phyloP scores from a whole-genome alignment of 2,888 invertebrate genomes.

The Tetramorium bicarinatum region DNA sequence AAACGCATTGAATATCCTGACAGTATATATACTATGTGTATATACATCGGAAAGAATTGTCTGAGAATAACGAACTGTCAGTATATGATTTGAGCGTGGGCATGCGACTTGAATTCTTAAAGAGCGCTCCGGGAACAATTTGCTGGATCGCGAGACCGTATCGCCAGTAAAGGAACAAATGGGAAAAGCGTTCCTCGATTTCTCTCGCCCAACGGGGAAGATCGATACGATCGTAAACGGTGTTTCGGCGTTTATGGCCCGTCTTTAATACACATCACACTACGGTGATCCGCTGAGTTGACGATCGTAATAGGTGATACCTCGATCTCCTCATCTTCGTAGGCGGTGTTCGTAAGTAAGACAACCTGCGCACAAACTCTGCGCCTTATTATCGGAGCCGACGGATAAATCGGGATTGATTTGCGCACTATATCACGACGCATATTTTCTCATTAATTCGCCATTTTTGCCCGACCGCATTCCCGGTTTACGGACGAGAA shows the following conservation, averaged over 20 bases:
- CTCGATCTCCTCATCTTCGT: background rate
- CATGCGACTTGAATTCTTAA: conserved; percentile 10
- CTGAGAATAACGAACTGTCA: background rate
- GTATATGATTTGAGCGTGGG: background rate
- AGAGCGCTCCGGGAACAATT: background rate
- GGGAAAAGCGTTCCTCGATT: background rate
- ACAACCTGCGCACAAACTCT: background rate
- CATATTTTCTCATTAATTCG: conserved; percentile 29
- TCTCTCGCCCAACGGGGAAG: background rate
- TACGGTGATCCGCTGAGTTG: conserved; percentile 17
- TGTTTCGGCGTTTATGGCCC: conserved; percentile 20
- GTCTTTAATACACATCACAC: background rate
- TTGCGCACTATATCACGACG: background rate
- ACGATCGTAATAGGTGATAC: background rate
- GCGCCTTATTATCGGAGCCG: background rate
- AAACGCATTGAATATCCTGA: background rate
- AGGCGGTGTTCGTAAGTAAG: conserved; percentile 23
- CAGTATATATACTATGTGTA: background rate
- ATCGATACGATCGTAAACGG: conserved; percentile 40
- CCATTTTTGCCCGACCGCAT: background rate
- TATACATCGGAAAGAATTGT: background rate
- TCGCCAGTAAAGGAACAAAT: background rate
- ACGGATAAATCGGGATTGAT: background rate
- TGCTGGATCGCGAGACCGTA: background rate
- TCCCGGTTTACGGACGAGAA: background rate